Percentiles rank a stretch among this genome's conserved stretches.
These are phyloP conservation scores for Engystomops pustulosus DNA, from an alignment of 2,113 vertebrate genomes.

Conservation along the genomic window DNA sequence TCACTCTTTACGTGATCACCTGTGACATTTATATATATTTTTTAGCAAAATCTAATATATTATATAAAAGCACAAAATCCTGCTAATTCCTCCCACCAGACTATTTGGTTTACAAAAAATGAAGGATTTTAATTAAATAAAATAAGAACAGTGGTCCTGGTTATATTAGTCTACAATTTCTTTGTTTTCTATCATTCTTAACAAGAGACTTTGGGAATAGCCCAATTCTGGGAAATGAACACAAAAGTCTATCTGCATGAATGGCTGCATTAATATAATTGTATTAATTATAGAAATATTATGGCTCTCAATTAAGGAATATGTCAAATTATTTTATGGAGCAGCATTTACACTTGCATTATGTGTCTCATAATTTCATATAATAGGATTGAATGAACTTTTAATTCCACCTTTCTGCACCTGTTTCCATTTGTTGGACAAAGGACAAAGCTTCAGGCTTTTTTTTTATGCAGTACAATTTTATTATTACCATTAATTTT, in stretches of 20 bases:
- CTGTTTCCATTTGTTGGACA: constrained; percentile 41
- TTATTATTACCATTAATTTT: constrained; percentile 52
- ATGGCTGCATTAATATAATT: background rate
- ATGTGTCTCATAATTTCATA: constrained; percentile 22
- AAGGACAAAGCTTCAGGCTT: background rate
- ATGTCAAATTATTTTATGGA: constrained; percentile 47
- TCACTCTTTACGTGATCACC: background rate
- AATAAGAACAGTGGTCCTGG: background rate
- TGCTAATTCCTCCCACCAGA: background rate
- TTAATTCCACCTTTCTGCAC: constrained; percentile 52
- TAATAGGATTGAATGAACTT: constrained; percentile 51
- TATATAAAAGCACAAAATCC: background rate
- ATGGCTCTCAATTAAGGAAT: constrained; percentile 25
- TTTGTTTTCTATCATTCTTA: no score
- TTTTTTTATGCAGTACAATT: constrained; percentile 42
- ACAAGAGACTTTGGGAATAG: background rate
- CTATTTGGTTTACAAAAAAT: background rate
- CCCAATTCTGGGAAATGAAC: background rate
- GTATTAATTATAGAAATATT: constrained; percentile 41
- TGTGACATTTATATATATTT: background rate
- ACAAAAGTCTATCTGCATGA: background rate
- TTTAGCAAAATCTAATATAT: background rate
- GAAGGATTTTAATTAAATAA: background rate
- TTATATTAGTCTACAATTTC: background rate
- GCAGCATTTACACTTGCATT: constrained; percentile 27